Conservation (phyloP, 2,888 invertebrate genomes). For the Choreutis nemorana region DNA sequence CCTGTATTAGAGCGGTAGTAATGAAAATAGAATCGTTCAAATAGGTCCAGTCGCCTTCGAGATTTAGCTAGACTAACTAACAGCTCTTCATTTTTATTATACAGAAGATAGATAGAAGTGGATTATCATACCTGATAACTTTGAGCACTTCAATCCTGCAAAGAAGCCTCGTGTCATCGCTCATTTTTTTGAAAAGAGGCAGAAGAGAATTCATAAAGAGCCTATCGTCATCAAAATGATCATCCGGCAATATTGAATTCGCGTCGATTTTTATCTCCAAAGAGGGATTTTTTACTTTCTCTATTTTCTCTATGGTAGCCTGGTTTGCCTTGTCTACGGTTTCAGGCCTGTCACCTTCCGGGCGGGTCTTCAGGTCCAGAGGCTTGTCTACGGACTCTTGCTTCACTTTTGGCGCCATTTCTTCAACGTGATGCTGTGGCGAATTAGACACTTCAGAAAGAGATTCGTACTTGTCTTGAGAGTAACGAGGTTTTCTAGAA, state of each 20-base stretch:
- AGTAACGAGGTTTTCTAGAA: conserved; percentile 48
- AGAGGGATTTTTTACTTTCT: conserved; percentile 25
- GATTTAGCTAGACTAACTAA: no score
- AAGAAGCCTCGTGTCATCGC: conserved; percentile 43
- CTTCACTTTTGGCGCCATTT: conserved; percentile 35
- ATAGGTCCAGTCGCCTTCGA: no score
- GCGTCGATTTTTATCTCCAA: conserved; percentile 51
- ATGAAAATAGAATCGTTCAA: no score
- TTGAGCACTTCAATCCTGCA: conserved; percentile 52
- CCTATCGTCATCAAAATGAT: conserved; percentile 51
- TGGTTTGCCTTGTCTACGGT: conserved; percentile 40
- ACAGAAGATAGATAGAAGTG: no score
- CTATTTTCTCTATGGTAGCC: conserved; percentile 24
- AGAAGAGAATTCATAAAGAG: conserved; percentile 52
- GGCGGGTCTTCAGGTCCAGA: conserved; percentile 39
- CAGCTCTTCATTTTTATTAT: no score
- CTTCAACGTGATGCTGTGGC: conserved; percentile 44
- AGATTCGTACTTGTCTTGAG: conserved; percentile 54
- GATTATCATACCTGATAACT: conserved; percentile 30
- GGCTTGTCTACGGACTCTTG: conserved; percentile 37
- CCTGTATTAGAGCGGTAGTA: no score
- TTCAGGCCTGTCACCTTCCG: conserved; percentile 26
- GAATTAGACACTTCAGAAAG: conserved; percentile 49
- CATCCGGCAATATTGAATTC: conserved; percentile 46
- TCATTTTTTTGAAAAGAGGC: conserved; percentile 54